phyloP scores from a whole-genome alignment of 2,797 vertebrate species.

The Schizothorax lantsangensis region DNA sequence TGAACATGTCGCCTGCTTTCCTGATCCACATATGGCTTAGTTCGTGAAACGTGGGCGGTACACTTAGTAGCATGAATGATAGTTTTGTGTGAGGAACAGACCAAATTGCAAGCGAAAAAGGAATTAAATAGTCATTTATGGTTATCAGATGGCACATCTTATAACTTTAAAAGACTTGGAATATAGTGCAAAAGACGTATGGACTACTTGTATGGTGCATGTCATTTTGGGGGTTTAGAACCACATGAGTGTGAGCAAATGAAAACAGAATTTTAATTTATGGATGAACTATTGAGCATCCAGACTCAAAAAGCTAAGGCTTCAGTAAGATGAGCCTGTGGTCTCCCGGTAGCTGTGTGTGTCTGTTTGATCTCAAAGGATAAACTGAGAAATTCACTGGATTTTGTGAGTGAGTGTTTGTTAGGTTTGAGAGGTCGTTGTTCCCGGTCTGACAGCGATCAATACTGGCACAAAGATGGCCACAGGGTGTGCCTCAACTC shows the following conservation, averaged over 20 bases:
- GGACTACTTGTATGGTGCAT: not conserved
- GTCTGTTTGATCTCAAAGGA: not conserved
- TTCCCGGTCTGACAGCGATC: slow-evolving; percentile 36
- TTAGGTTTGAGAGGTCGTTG: slow-evolving; percentile 2
- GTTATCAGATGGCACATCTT: not conserved
- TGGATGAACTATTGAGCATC: not conserved
- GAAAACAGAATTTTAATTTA: not conserved
- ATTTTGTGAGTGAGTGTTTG: slow-evolving; percentile 4
- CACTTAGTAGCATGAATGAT: not conserved
- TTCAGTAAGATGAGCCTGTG: not conserved
- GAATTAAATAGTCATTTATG: not conserved
- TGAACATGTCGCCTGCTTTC: not conserved
- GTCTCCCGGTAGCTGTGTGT: not conserved
- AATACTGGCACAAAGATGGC: slow-evolving; percentile 49
- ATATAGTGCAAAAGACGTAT: not conserved
- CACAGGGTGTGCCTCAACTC: not conserved
- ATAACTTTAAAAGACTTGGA: not conserved
- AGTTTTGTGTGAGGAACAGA: not conserved
- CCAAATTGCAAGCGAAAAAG: not conserved
- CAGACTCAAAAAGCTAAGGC: not conserved
- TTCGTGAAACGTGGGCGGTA: not conserved
- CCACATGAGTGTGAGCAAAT: not conserved
- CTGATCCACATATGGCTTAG: not conserved
- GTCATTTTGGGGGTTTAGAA: not conserved
- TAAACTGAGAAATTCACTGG: not conserved